Percentiles rank a stretch among this genome's conserved stretches.
These are phyloP conservation scores for Salvelinus sp. DNA, from an alignment of 2,113 vertebrate genomes.

Conservation along the genomic window DNA sequence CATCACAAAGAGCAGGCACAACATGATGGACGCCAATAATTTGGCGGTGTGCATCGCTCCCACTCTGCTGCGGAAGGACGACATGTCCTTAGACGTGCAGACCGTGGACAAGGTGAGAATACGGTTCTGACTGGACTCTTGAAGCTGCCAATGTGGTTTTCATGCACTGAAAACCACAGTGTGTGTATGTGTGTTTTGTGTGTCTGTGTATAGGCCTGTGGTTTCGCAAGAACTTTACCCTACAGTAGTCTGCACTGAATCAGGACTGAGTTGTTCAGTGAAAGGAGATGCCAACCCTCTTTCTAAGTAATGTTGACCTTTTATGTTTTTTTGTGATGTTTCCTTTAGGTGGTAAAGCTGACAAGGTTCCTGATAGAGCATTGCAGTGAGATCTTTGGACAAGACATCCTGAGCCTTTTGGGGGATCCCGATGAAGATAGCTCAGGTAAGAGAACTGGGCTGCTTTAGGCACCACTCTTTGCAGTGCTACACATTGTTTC, in stretches of 20 bases:
- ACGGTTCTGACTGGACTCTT: slow-evolving; percentile 40
- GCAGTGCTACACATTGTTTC: not conserved
- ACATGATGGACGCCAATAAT: slow-evolving; percentile 88
- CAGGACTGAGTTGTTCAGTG: not conserved
- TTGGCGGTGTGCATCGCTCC: slow-evolving; percentile 89
- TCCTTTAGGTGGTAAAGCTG: slow-evolving; percentile 80
- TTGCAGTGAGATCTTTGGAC: slow-evolving; percentile 84
- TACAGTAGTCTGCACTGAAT: not conserved
- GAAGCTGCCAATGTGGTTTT: slow-evolving; percentile 45
- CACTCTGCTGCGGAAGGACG: slow-evolving; percentile 80
- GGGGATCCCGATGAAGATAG: slow-evolving; percentile 72
- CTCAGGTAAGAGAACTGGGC: slow-evolving; percentile 67
- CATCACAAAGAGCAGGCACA: slow-evolving; percentile 76
- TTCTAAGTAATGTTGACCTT: not conserved
- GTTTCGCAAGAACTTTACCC: slow-evolving; percentile 36
- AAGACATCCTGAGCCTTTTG: slow-evolving; percentile 70
- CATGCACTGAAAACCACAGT: slow-evolving; percentile 51
- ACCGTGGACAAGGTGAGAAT: slow-evolving; percentile 73
- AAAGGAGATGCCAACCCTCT: not conserved
- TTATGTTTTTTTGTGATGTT: slow-evolving; percentile 12
- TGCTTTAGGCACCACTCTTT: not conserved
- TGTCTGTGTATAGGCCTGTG: slow-evolving; percentile 14
- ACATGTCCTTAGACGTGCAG: slow-evolving; percentile 72
- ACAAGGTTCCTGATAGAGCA: slow-evolving; percentile 90
- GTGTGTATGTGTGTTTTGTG: slow-evolving; percentile 22